Evolutionary conservation across 2,113 vertebrate genomes (phyloP).

Genomic region (Leptobrachium leishanense): DNA sequence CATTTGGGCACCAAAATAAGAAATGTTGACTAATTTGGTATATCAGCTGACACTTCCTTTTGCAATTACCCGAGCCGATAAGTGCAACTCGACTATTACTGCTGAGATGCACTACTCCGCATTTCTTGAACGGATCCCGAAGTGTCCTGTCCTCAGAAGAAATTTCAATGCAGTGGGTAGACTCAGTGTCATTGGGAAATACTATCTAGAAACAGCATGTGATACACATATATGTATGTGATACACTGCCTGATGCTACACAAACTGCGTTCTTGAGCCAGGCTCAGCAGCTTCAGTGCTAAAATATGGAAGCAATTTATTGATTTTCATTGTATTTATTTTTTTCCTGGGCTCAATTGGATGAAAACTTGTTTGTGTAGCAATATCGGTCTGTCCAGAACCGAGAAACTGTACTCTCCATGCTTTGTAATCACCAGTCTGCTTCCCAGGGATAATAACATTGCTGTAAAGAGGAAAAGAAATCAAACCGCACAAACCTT

Average conservation of each 20-base stretch:
- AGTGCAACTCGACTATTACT: too few relatives aligned
- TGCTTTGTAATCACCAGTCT: conserved; percentile 50
- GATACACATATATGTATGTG: too few relatives aligned
- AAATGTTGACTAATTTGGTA: too few relatives aligned
- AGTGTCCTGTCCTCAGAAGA: too few relatives aligned
- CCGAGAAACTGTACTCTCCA: conserved; percentile 79
- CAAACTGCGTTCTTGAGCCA: conserved; percentile 52
- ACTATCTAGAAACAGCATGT: too few relatives aligned
- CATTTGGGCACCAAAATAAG: too few relatives aligned
- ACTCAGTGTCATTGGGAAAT: too few relatives aligned
- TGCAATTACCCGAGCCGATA: too few relatives aligned
- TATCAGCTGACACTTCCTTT: too few relatives aligned
- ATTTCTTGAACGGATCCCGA: too few relatives aligned
- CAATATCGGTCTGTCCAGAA: conserved; percentile 91
- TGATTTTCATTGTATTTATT: conserved; percentile 86
- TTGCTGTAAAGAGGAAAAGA: conserved; percentile 28
- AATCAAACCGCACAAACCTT: conserved; percentile 23
- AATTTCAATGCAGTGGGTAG: too few relatives aligned
- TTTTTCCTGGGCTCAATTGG: conserved; percentile 91
- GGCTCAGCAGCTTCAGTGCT: conserved; percentile 79
- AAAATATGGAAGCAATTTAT: conserved; percentile 83
- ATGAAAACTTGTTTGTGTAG: conserved; percentile 98
- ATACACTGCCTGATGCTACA: not conserved
- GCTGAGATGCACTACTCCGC: too few relatives aligned
- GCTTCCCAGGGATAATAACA: conserved; percentile 44